Evolutionary conservation across 1,140 invertebrate genomes (phyloP).

Genomic region (Cotesia chilonis): DNA sequence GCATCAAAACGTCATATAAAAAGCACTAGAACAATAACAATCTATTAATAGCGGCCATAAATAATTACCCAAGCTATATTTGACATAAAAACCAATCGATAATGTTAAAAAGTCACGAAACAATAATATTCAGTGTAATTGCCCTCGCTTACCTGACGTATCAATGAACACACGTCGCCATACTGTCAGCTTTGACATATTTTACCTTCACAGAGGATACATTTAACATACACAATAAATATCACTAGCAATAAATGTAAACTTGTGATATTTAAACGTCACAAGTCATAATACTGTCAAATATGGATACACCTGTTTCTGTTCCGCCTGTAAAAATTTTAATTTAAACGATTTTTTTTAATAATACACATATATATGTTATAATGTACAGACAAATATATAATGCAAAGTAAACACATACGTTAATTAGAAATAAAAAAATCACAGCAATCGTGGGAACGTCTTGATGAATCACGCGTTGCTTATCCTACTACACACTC

Average conservation of each 20-base stretch:
- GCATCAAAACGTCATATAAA: too few species aligned
- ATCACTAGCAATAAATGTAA: background rate
- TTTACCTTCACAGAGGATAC: background rate
- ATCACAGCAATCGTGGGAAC: constrained; percentile 13
- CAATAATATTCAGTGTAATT: background rate
- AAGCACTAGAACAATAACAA: too few species aligned
- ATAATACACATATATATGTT: too few species aligned
- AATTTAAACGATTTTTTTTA: background rate
- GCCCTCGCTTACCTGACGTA: constrained; percentile 8
- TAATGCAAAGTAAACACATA: too few species aligned
- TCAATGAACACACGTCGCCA: constrained; percentile 6
- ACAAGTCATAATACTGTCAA: too few species aligned
- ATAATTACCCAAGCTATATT: too few species aligned
- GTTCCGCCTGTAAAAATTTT: background rate
- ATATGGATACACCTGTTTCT: too few species aligned
- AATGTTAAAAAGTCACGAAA: background rate
- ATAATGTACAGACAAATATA: too few species aligned
- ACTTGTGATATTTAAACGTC: too few species aligned
- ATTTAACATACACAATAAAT: background rate
- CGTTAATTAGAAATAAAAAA: background rate
- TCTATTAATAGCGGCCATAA: too few species aligned
- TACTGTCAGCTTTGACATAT: constrained; percentile 13
- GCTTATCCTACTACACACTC: background rate
- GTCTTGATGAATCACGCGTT: constrained; percentile 16
- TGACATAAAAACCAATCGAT: too few species aligned